These are phyloP conservation scores for Apis cerana DNA, from an alignment of 1,140 invertebrate genomes.

Conservation along the genomic window DNA sequence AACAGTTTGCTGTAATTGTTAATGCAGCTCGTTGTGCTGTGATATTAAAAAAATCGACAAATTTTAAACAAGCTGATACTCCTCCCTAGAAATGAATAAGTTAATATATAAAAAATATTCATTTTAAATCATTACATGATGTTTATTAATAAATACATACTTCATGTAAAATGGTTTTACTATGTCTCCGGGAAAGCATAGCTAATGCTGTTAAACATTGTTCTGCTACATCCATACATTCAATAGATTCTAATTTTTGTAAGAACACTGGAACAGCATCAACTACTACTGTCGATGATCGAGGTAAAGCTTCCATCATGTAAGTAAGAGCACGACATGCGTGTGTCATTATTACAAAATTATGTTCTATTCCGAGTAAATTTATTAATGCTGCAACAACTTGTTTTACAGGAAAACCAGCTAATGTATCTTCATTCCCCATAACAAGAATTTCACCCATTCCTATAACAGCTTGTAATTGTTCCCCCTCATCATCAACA, in stretches of 20 bases:
- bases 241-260: conserved; percentile 97
- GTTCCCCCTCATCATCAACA: conserved; percentile 96
- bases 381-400: conserved; percentile 97
- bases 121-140: not conserved
- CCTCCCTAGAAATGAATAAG: conserved; percentile 86
- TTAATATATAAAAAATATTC: not conserved
- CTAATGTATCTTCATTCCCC: conserved; percentile 99
- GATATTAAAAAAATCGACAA: conserved; percentile 98
- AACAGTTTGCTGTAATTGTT: conserved; percentile 98
- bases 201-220: conserved; percentile 97
- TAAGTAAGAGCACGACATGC: conserved; percentile 98
- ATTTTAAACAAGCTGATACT: conserved; percentile 96
- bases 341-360: conserved; percentile 99
- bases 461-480: conserved; percentile 98
- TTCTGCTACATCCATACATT: conserved; percentile 99
- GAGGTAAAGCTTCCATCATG: conserved; percentile 99
- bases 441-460: conserved; percentile 99
- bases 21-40: conserved; percentile 97
- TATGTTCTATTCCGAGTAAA: conserved; percentile 95
- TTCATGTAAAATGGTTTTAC: conserved; percentile 97
- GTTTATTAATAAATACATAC: conserved; percentile 80
- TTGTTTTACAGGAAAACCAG: conserved; percentile 98
- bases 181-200: conserved; percentile 97
- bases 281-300: conserved; percentile 97
- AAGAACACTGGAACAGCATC: conserved; percentile 98